A percentile compares a stretch with the other conserved stretches of the same genome.
Evolutionary conservation across 2,888 invertebrate genomes (phyloP).

Genomic region (Blera fallax): DNA sequence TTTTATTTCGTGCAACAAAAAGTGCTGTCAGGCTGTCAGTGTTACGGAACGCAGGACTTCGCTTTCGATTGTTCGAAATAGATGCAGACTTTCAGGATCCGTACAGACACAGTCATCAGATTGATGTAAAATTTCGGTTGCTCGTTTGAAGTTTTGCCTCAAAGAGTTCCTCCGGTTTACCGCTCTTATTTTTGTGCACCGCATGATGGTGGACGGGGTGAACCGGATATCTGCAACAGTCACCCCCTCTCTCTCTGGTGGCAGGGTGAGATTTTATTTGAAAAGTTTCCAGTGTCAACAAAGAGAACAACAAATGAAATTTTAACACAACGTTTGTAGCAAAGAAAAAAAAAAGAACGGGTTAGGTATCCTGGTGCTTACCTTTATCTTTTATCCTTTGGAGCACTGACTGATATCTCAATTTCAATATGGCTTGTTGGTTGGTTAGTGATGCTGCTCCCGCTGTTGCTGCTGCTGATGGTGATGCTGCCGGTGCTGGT

Average conservation of each 20-base stretch:
- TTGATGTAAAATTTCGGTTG: conserved; percentile 24
- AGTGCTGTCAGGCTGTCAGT: background rate
- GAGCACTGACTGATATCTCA: conserved; percentile 67
- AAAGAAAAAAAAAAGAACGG: conserved; percentile 42
- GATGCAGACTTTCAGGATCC: background rate
- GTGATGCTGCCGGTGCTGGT: conserved; percentile 14
- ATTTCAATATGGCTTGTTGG: conserved; percentile 67
- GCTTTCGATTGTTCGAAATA: conserved; percentile 30
- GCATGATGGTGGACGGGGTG: background rate
- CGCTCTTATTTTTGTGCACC: conserved; percentile 29
- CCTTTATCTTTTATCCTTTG: conserved; percentile 53
- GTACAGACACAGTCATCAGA: background rate
- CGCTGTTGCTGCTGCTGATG: conserved; percentile 2
- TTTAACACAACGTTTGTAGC: conserved; percentile 52
- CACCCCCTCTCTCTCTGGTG: background rate
- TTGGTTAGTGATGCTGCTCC: conserved; percentile 2
- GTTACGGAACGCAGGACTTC: background rate
- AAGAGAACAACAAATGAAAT: conserved; percentile 69
- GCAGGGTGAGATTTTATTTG: conserved; percentile 58
- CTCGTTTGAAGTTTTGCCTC: conserved; percentile 34
- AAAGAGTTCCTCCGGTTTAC: conserved; percentile 47
- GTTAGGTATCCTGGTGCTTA: conserved; percentile 49
- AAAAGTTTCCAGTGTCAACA: conserved; percentile 70
- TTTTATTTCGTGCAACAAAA: conserved; percentile 16
- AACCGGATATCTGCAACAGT: background rate